A percentile compares a stretch with the other conserved stretches of the same genome.
Evolutionary conservation across 1,140 invertebrate genomes (phyloP).

Genomic region (Tetranychus urticae): DNA sequence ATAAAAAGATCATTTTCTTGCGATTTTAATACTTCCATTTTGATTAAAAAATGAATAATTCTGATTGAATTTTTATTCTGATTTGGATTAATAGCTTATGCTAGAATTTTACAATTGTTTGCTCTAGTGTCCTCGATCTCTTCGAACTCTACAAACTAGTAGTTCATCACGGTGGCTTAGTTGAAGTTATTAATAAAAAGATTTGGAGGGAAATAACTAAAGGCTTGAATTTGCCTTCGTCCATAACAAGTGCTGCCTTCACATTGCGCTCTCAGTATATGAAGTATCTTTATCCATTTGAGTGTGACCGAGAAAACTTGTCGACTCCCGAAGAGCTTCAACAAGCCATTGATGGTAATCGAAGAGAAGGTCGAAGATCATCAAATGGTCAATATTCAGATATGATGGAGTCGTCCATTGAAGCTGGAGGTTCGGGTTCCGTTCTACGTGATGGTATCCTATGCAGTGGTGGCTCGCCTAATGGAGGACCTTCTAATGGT

Average conservation of each 20-base stretch:
- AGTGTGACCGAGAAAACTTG: constrained; percentile 81
- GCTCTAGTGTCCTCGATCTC: no score
- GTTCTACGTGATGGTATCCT: no score
- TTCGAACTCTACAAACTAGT: constrained; percentile 96
- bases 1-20: no score
- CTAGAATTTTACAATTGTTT: no score
- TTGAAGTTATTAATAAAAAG: constrained; percentile 99
- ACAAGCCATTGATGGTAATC: constrained; percentile 91
- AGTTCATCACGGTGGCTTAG: constrained; percentile 85
- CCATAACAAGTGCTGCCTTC: constrained; percentile 96
- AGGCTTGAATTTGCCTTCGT: constrained; percentile 87
- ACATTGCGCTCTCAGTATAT: constrained; percentile 97
- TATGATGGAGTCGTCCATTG: constrained; percentile 16
- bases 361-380: constrained; percentile 73
- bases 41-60: no score
- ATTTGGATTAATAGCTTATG: no score
- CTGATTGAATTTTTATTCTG: no score
- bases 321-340: constrained; percentile 79
- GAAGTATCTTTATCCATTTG: constrained; percentile 98
- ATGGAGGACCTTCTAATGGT: no score
- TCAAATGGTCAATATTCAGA: constrained; percentile 65
- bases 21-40: no score
- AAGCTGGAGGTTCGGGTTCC: no score
- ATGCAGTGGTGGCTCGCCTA: no score
- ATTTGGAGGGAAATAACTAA: constrained; percentile 99